Evolutionary conservation across 2,113 vertebrate genomes (phyloP), one percentile per base, ranked within the genome.

Genomic region (Phoxinus phoxinus): DNA sequence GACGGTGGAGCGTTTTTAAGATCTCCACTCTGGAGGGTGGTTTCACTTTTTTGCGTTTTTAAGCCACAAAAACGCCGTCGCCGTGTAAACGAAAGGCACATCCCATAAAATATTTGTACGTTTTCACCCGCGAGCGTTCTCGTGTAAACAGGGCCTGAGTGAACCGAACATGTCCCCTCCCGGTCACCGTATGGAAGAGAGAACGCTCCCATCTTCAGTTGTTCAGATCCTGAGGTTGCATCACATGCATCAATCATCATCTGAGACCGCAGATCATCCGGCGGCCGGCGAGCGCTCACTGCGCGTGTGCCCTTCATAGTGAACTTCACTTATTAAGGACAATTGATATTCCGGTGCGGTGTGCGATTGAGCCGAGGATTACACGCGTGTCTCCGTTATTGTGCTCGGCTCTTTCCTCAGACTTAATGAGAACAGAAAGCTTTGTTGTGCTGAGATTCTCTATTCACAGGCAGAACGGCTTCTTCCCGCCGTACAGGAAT

Each of bases 401-500:
- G 90, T 91, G 90, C 91, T 56, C 53, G 53, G 19, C 53, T 94
- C 91, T 94, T 91, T 92, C 91, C 87, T 91, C 91, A 87, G 91
- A 94, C 90, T 79, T 88, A 88, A 88, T 88, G 84, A 79, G 87
- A 88, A 77, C 27, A 44, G 87, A 81, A 76, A 81, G 79, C 94
- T 95, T 95, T 95, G 94, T 95, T 96, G 95, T 94, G 74, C 71
- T 5, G 27, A 11, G 48, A 77, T 71, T 4, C 67, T 71, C 67
- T 41, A 23, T 63, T 95, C 95, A 96, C 96, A 94, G 95, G 91
- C 96, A 96, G 79, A 76, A 90, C 89, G 89, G 76, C 90, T 56
- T 23, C 9, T 56, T 56, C 53, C 19, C 89, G 63, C 67, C 92
- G 93, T 92, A 93, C 92, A 90, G 92, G 95, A 97, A 96, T 96